Percentiles rank a stretch among this genome's conserved stretches.
These are phyloP conservation scores for Polydrusus tereticollis DNA, from an alignment of 2,888 invertebrate genomes.

Conservation along the genomic window DNA sequence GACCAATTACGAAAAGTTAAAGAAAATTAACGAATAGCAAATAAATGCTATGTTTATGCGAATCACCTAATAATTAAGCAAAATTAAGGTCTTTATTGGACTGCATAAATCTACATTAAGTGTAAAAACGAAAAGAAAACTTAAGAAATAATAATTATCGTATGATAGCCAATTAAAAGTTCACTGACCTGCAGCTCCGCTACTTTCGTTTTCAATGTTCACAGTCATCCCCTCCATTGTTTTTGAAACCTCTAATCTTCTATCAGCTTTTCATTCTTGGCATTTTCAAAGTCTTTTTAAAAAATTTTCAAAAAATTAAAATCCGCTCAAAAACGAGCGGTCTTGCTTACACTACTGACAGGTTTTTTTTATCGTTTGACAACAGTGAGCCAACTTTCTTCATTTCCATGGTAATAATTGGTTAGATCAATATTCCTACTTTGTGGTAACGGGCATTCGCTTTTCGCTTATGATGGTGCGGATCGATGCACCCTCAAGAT, in stretches of 20 bases:
- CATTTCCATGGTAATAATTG: constrained; percentile 48
- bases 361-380: constrained; percentile 38
- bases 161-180: constrained; percentile 2
- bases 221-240: constrained; percentile 34
- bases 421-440: constrained; percentile 39
- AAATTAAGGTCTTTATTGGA: too few species aligned
- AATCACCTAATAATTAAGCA: too few species aligned
- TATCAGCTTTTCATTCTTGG: constrained; percentile 36
- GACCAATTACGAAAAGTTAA: too few species aligned
- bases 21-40: too few species aligned
- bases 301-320: constrained; percentile 15
- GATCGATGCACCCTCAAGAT: constrained; percentile 19
- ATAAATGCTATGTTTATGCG: too few species aligned
- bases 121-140: too few species aligned
- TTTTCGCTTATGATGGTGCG: constrained; percentile 13
- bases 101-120: too few species aligned
- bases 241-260: not conserved
- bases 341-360: constrained; percentile 37
- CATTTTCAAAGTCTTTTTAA: constrained; percentile 20
- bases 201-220: constrained; percentile 35
- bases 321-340: constrained; percentile 26
- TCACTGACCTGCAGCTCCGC: constrained; percentile 41
- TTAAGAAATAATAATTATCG: too few species aligned
- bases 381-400: constrained; percentile 32
- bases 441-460: constrained; percentile 14